Evolutionary conservation across 2,113 vertebrate genomes (phyloP).

Genomic region (Entomyzon cyanotis): DNA sequence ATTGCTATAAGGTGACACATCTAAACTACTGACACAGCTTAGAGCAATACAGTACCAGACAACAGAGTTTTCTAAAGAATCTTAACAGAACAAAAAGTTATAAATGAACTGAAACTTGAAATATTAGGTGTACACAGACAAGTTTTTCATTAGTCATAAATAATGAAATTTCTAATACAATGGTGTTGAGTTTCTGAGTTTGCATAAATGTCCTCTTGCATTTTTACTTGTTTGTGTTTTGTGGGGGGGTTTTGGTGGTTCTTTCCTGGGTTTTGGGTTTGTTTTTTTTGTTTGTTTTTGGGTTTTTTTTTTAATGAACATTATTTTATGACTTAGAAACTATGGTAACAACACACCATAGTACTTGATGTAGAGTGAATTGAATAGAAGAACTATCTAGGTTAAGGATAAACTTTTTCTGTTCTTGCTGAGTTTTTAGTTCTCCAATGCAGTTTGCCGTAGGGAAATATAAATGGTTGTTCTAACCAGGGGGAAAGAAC

Average conservation of each 20-base stretch:
- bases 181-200: background rate
- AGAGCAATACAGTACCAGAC: background rate
- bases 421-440: background rate
- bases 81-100: background rate
- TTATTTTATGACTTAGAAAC: background rate
- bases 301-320: background rate
- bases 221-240: background rate
- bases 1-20: background rate
- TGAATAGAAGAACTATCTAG: background rate
- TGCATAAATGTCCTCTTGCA: accelerated
- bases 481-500: background rate
- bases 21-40: background rate
- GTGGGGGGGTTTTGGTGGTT: background rate
- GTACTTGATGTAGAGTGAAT: background rate
- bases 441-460: background rate
- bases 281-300: background rate
- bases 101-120: background rate
- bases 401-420: background rate
- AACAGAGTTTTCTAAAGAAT: background rate
- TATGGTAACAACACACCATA: background rate
- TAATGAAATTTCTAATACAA: background rate
- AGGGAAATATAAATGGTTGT: background rate
- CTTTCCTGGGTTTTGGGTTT: background rate
- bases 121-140: background rate
- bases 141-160: background rate